A percentile compares a stretch with the other conserved stretches of the same genome.
Conservation (phyloP, 1,140 invertebrate genomes). For the Sinella curviseta region DNA sequence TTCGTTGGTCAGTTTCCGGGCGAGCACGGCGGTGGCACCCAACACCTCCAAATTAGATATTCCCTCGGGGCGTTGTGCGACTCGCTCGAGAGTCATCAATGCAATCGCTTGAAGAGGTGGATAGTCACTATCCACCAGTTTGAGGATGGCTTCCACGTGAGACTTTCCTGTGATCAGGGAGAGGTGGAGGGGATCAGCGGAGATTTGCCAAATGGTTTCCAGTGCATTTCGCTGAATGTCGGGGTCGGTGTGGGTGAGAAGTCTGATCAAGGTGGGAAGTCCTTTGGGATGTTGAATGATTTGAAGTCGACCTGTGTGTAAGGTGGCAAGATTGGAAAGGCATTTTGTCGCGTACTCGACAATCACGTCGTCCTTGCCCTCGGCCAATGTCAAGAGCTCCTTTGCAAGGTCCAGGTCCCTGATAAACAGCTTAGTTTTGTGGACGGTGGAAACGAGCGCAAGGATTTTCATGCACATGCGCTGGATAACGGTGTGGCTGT, state of each 20-base stretch:
- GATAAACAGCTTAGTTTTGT: conserved; percentile 23
- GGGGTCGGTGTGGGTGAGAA: conserved; percentile 35
- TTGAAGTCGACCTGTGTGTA: conserved; percentile 43
- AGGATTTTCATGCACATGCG: conserved; percentile 40
- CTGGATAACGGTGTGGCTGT: conserved; percentile 33
- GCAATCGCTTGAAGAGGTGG: conserved; percentile 39
- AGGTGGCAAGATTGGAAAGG: conserved; percentile 29
- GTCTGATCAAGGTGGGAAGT: conserved; percentile 9
- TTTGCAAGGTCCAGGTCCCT: background rate
- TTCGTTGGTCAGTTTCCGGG: background rate
- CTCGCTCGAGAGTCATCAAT: conserved; percentile 30
- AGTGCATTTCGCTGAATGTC: conserved; percentile 40
- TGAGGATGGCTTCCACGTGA: conserved; percentile 15
- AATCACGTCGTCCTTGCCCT: conserved; percentile 35
- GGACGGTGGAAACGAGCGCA: conserved; percentile 24
- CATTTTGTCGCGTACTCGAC: conserved; percentile 38
- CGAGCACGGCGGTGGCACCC: background rate
- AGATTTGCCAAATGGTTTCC: conserved; percentile 40
- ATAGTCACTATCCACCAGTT: conserved; percentile 31
- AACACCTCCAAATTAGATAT: conserved; percentile 31
- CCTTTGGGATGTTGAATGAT: conserved; percentile 36
- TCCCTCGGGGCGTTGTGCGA: conserved; percentile 1
- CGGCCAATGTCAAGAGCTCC: conserved; percentile 21
- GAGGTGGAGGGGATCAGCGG: conserved; percentile 41
- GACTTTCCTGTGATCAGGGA: background rate